Evolutionary conservation across 2,797 vertebrate genomes (phyloP).

Genomic region (Spinus pinus): DNA sequence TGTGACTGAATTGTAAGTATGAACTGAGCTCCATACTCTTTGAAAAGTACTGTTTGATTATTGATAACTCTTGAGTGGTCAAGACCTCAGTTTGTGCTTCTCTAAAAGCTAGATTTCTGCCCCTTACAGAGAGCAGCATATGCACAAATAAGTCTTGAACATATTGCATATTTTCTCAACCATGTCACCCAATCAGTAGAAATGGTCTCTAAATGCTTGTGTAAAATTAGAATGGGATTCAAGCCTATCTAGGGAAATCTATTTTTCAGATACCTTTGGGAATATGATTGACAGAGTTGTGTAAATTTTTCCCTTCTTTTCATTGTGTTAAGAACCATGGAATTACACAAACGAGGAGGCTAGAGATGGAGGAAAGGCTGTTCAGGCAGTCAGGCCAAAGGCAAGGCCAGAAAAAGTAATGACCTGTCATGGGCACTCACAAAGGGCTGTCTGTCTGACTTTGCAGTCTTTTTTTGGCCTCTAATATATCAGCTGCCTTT

Average conservation of each 20-base stretch:
- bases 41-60: not conserved
- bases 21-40: not conserved
- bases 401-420: not conserved
- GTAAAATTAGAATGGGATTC: conserved; percentile 70
- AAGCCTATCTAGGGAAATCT: conserved; percentile 66
- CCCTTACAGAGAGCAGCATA: conserved; percentile 36
- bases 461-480: not conserved
- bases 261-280: conserved; percentile 48
- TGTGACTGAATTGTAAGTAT: not conserved
- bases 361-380: not conserved
- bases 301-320: not conserved
- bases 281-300: not conserved
- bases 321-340: not conserved
- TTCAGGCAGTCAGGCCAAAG: not conserved
- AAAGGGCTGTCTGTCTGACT: not conserved
- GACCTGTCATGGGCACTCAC: not conserved
- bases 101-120: not conserved
- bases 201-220: conserved; percentile 62
- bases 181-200: conserved; percentile 69
- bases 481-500: not conserved
- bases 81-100: not conserved
- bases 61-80: not conserved
- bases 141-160: conserved; percentile 56
- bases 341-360: not conserved
- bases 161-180: conserved; percentile 68